Conservation (phyloP, 2,797 vertebrate genomes). For the Smutsia temminckii region DNA sequence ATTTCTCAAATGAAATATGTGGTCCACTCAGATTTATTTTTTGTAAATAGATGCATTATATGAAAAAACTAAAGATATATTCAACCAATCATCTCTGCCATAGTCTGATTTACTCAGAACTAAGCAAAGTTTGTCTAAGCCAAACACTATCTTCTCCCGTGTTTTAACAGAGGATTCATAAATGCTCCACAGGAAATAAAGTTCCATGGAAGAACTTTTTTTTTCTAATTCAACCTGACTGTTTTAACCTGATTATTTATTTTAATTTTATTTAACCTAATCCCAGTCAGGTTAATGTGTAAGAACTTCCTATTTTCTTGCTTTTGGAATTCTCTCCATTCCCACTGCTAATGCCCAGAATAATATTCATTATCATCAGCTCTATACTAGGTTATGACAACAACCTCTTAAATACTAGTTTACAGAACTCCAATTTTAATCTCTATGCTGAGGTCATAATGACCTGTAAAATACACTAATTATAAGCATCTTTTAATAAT, state of each 20-base stretch:
- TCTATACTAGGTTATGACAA: not conserved
- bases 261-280: no score
- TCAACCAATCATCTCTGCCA: not conserved
- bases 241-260: no score
- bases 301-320: not conserved
- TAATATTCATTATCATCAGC: not conserved
- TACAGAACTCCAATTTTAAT: not conserved
- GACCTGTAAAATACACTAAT: slow-evolving; percentile 16
- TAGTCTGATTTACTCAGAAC: not conserved
- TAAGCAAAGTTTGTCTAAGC: not conserved
- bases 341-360: not conserved
- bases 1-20: slow-evolving; percentile 27
- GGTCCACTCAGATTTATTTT: not conserved
- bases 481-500: slow-evolving; percentile 25
- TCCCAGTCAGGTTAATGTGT: not conserved
- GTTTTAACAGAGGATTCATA: not conserved
- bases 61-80: not conserved
- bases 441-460: not conserved
- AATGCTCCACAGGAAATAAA: not conserved
- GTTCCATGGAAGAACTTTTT: not conserved
- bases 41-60: not conserved
- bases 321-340: not conserved
- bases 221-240: no score
- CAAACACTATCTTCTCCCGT: not conserved
- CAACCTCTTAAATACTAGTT: not conserved